A percentile compares a stretch with the other conserved stretches of the same genome.
Conservation (phyloP, 2,113 vertebrate genomes). For the Anguilla japonica region DNA sequence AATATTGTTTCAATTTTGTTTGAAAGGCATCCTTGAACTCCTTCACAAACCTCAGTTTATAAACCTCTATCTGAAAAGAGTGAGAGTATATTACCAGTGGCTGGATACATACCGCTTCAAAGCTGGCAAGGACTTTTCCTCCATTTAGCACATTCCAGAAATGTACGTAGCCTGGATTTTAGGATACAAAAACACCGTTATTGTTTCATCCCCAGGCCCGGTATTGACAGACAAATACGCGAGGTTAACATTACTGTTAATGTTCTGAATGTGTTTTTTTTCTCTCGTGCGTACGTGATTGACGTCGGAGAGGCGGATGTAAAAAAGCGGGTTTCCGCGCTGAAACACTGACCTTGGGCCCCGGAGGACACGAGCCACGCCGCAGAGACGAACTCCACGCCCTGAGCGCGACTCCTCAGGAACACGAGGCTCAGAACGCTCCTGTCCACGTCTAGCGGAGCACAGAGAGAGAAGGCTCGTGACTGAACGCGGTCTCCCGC, state of each 20-base stretch:
- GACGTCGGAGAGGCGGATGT: neutral
- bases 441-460: conserved; percentile 47
- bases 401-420: conserved; percentile 49
- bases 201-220: neutral
- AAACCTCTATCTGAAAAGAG: neutral
- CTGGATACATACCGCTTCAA: conserved; percentile 64
- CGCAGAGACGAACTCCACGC: conserved; percentile 44
- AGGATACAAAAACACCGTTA: conserved; percentile 14
- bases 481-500: neutral
- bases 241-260: neutral
- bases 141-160: conserved; percentile 68
- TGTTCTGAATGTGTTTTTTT: neutral
- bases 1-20: too few relatives aligned
- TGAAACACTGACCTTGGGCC: conserved; percentile 53
- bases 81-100: neutral
- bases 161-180: conserved; percentile 54
- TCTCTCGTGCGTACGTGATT: neutral
- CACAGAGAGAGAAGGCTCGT: neutral
- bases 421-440: conserved; percentile 64
- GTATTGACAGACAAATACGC: neutral
- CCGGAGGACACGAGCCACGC: conserved; percentile 64
- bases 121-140: conserved; percentile 58
- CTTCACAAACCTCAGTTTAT: neutral
- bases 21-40: neutral
- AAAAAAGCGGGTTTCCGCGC: neutral